A percentile compares a stretch with the other conserved stretches of the same genome.
Conservation (phyloP, 2,888 invertebrate species). For the Cataglyphis albicans region DNA sequence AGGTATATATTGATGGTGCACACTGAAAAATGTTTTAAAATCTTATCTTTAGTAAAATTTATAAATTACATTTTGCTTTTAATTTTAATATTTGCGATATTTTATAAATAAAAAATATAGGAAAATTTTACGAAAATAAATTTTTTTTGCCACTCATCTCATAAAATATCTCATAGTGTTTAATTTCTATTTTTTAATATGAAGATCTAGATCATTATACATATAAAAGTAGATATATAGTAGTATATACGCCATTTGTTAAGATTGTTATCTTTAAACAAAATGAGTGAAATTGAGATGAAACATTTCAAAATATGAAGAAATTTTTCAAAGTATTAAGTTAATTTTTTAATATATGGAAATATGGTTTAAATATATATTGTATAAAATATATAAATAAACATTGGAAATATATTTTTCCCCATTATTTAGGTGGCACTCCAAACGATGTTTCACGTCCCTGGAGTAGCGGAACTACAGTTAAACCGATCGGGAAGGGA, state of each 20-base stretch:
- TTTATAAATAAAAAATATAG: background rate
- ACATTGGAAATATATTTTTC: background rate
- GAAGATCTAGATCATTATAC: background rate
- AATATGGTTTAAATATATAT: background rate
- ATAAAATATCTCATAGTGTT: background rate
- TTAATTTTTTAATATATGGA: background rate
- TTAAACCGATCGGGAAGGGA: constrained; percentile 48
- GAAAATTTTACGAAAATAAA: background rate
- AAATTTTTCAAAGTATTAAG: background rate
- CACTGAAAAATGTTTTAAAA: background rate
- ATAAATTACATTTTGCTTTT: background rate
- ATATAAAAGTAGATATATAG: background rate
- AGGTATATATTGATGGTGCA: constrained; percentile 10
- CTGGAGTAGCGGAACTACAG: background rate
- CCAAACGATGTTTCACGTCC: background rate
- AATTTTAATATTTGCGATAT: background rate
- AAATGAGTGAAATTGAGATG: background rate
- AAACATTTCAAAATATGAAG: background rate
- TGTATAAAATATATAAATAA: background rate
- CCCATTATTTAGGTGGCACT: background rate
- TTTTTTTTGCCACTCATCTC: background rate
- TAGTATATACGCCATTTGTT: background rate
- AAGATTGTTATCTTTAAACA: background rate
- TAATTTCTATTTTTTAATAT: background rate
- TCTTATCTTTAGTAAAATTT: background rate